Conservation (phyloP, 2,113 vertebrate species). For the Mungos mungo region DNA sequence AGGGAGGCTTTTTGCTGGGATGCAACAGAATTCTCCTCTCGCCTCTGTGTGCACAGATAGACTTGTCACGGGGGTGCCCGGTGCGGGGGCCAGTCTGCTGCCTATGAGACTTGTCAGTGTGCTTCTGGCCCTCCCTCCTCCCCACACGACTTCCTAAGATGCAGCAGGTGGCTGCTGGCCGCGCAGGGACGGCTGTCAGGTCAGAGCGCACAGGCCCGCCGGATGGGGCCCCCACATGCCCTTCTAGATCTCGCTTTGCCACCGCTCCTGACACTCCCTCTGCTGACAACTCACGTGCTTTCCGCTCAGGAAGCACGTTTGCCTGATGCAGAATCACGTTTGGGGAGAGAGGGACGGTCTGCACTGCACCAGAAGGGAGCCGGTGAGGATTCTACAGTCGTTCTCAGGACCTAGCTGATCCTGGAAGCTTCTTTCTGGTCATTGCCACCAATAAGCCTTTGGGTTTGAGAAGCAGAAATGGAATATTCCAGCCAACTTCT, state of each 20-base stretch:
- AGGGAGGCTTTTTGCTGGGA: background rate
- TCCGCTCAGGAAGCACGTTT: slow-evolving; percentile 15
- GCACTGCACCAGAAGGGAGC: slow-evolving; percentile 4
- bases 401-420: background rate
- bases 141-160: accelerated
- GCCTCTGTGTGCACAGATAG: background rate
- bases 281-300: slow-evolving; percentile 12
- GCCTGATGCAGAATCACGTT: background rate
- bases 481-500: background rate
- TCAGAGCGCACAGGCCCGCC: slow-evolving; percentile 28
- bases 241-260: background rate
- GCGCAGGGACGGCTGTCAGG: slow-evolving; percentile 33
- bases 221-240: background rate
- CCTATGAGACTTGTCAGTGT: background rate
- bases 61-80: background rate
- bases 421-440: slow-evolving; percentile 65
- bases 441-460: background rate
- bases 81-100: background rate
- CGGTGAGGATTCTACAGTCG: slow-evolving; percentile 36
- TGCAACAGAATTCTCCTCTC: background rate
- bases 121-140: background rate
- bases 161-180: background rate
- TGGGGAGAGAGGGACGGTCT: slow-evolving; percentile 38
- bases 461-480: background rate
- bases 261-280: background rate